phyloP scores from a whole-genome alignment of 1,140 invertebrate species.

The Samia ricini region DNA sequence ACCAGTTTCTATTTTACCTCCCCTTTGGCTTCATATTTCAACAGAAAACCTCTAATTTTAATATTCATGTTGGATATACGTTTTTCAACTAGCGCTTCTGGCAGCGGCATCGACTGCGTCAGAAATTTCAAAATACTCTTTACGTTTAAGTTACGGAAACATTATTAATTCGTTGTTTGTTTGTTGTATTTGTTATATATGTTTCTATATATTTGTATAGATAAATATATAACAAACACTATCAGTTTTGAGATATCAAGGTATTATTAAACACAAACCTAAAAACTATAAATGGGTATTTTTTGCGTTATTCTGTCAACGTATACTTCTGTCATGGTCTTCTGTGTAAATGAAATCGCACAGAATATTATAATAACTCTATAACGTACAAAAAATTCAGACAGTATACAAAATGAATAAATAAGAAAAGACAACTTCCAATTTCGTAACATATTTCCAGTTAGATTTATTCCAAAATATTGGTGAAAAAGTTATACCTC shows the following conservation, averaged over 20 bases:
- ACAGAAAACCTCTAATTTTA: constrained; percentile 11
- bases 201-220: too few relatives aligned
- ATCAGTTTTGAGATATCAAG: neutral
- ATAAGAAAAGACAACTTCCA: neutral
- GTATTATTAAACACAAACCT: neutral
- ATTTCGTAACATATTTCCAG: neutral
- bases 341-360: too few relatives aligned
- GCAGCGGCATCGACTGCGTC: neutral
- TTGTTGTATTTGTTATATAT: too few relatives aligned
- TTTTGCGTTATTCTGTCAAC: too few relatives aligned
- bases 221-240: neutral
- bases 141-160: neutral
- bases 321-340: too few relatives aligned
- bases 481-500: neutral
- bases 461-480: neutral
- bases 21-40: constrained; percentile 40
- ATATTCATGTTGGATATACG: neutral
- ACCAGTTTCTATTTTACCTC: constrained; percentile 70
- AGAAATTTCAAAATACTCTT: neutral
- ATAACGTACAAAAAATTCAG: neutral
- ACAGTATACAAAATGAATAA: neutral
- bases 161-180: too few relatives aligned
- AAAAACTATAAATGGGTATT: neutral
- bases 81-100: neutral
- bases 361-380: neutral